Base-by-base conservation (phyloP, 2,888 invertebrate genomes). In the Stegana nigrithorax region DNA sequence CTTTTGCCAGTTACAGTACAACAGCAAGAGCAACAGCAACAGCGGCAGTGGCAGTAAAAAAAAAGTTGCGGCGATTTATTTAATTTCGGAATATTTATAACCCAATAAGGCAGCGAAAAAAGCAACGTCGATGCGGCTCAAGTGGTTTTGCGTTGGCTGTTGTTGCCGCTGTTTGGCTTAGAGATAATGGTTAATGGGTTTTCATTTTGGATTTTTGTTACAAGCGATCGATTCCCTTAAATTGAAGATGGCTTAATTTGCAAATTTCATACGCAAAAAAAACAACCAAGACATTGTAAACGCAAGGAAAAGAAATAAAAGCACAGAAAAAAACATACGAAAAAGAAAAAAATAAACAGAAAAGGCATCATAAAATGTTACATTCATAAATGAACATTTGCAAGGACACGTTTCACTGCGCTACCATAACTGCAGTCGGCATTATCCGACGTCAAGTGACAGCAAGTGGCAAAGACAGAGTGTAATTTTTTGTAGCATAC, bases 41-140 rank as follows among this genome's bases (percentile, higher is more conserved):
- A 53, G 14, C 21, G 19, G 12, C 53, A 14, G 19, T n/a, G n/a
- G n/a, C 45, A 45, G n/a, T 12, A 32, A 32, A 32, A 32, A 23
- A 10, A 47, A 47, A 47, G 53, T 55, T 32, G 53, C 21, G 53
- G 53, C 32, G 53, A 36, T 36, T 55, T 55, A 32, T 55, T 55
- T 55, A 55, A 55, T 55, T 55, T 36, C 8, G 7, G 32, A 36
- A 26, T 32, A 55, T 55, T 55, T 55, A 55, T 55, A 55, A 32
- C 53, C 32, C 23, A 47, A 21, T 23, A 4, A n/a, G n/a, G n/a
- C n/a, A n/a, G n/a, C n/a, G n/a, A n/a, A n/a, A n/a, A n/a, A n/a
- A n/a, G n/a, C n/a, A n/a, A n/a, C n/a, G n/a, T n/a, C n/a, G n/a
- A n/a, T n/a, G n/a, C n/a, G n/a, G 47, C 47, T 17, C 6, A 17